Conservation (phyloP, 1,140 invertebrate genomes). For the Elymnias hypermnestra region DNA sequence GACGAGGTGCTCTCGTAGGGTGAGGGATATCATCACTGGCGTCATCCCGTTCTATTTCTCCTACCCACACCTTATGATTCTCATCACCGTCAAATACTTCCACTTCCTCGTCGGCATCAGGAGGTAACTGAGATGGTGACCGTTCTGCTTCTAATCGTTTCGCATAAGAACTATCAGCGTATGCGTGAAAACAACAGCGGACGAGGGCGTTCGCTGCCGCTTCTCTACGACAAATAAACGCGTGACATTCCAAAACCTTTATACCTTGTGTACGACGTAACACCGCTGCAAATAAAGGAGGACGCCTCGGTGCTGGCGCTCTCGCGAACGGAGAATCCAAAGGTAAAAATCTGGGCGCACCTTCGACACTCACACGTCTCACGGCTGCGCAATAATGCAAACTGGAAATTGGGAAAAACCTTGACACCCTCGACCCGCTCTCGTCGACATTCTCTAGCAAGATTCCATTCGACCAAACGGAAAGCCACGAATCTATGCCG, state of each 20-base stretch:
- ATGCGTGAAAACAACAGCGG: conserved; percentile 95
- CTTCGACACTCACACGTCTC: conserved; percentile 84
- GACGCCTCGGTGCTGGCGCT: conserved; percentile 89
- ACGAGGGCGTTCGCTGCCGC: conserved; percentile 96
- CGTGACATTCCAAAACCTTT: conserved; percentile 99
- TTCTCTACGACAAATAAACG: conserved; percentile 97
- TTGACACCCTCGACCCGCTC: conserved; percentile 93
- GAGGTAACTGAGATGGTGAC: conserved; percentile 71
- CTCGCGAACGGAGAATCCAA: conserved; percentile 96
- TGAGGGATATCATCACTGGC: conserved; percentile 86
- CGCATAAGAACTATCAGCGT: conserved; percentile 94
- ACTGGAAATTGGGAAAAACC: conserved; percentile 98
- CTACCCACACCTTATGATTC: conserved; percentile 95
- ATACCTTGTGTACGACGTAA: conserved; percentile 96
- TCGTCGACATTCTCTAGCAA: conserved; percentile 98
- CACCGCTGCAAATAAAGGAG: conserved; percentile 98
- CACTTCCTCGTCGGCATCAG: conserved; percentile 82
- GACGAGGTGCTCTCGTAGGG: conserved; percentile 84
- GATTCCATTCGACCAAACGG: conserved; percentile 97
- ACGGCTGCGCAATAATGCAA: conserved; percentile 99
- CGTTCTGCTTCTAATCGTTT: conserved; percentile 83
- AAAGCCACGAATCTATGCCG: conserved; percentile 98
- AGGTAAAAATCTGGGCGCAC: conserved; percentile 92
- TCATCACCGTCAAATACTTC: conserved; percentile 92
- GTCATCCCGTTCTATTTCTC: conserved; percentile 84